These are phyloP conservation scores for Elymnias hypermnestra DNA, from an alignment of 1,140 invertebrate genomes.

Conservation along the genomic window DNA sequence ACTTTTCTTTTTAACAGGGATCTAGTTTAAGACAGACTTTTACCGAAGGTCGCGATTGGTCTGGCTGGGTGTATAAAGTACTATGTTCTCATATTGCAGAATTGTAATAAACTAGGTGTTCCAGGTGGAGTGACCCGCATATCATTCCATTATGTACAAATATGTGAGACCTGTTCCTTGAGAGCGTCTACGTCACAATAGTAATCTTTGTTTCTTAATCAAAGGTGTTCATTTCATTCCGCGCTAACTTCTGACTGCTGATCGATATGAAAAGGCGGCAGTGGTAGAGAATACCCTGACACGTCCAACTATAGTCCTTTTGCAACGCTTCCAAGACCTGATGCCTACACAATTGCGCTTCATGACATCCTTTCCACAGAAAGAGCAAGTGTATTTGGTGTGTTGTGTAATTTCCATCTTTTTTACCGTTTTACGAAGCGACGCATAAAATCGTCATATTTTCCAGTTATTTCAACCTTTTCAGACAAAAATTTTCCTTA, in stretches of 20 bases:
- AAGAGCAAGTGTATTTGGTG: constrained; percentile 98
- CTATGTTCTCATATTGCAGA: no score
- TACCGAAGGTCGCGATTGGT: no score
- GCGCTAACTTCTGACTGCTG: constrained; percentile 95
- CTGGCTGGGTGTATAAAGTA: no score
- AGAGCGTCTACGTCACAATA: no score
- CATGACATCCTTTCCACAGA: constrained; percentile 99
- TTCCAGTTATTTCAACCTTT: constrained; percentile 99
- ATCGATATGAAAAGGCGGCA: constrained; percentile 95
- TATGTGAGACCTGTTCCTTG: no score
- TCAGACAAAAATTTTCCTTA: no score
- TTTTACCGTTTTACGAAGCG: constrained; percentile 99
- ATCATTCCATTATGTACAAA: no score
- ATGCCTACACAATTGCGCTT: constrained; percentile 98
- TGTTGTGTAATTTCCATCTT: constrained; percentile 99
- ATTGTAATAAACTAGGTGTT: no score
- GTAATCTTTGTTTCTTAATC: constrained; percentile 62
- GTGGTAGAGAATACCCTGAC: constrained; percentile 98
- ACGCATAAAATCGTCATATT: constrained; percentile 99
- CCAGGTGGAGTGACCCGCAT: no score
- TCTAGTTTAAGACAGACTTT: no score
- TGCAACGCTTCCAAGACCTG: constrained; percentile 98
- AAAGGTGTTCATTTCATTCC: constrained; percentile 93
- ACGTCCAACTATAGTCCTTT: constrained; percentile 95
- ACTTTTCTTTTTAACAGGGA: no score